Percentiles rank a stretch among this genome's conserved stretches.
Conservation (phyloP, 2,888 invertebrate species). For the Noctua comes region DNA sequence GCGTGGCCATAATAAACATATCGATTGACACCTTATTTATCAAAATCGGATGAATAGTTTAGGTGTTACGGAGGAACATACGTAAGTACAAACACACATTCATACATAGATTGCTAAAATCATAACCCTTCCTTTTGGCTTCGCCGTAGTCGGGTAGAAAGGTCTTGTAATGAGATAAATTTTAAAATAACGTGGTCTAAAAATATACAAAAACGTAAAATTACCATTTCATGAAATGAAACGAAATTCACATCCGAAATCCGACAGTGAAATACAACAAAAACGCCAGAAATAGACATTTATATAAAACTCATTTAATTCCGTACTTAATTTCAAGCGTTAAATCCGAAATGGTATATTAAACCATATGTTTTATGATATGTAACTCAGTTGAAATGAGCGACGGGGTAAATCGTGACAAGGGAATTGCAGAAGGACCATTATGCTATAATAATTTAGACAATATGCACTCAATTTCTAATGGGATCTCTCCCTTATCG, state of each 20-base stretch:
- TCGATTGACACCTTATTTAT: no score
- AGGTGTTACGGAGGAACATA: no score
- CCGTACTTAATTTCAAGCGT: slow-evolving; percentile 41
- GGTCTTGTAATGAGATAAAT: neutral
- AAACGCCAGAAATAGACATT: slow-evolving; percentile 40
- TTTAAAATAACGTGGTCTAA: neutral
- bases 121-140: no score
- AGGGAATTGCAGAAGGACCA: slow-evolving; percentile 16
- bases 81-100: no score
- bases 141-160: no score
- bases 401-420: slow-evolving; percentile 24
- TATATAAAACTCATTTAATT: slow-evolving; percentile 51
- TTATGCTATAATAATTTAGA: neutral
- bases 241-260: slow-evolving; percentile 16
- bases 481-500: no score
- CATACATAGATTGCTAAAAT: no score
- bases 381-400: slow-evolving; percentile 49
- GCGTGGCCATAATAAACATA: no score
- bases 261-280: slow-evolving; percentile 8
- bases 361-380: slow-evolving; percentile 58
- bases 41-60: no score
- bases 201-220: neutral
- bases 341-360: slow-evolving; percentile 48
- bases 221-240: neutral
- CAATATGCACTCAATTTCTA: no score